These are phyloP conservation scores for Empidonax alnorum DNA, from an alignment of 2,113 vertebrate species.

Conservation along the genomic window DNA sequence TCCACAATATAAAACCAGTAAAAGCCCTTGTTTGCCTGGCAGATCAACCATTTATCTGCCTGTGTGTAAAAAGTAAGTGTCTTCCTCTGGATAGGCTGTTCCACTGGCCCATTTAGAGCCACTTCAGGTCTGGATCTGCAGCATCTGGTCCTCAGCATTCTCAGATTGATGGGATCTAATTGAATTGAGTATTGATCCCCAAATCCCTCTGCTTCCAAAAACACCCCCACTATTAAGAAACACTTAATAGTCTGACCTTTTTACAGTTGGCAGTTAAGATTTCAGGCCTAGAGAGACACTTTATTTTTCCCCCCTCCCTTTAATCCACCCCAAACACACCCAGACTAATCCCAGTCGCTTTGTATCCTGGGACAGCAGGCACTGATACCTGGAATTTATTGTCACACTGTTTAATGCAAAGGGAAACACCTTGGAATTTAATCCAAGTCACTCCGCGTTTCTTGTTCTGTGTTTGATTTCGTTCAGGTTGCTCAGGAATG, in stretches of 20 bases:
- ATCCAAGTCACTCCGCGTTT: background rate
- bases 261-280: background rate
- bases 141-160: background rate
- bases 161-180: background rate
- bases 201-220: background rate
- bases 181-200: background rate
- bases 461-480: background rate
- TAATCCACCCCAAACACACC: background rate
- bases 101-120: background rate
- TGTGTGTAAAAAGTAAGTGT: background rate
- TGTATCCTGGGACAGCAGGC: background rate
- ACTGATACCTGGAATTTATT: background rate
- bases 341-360: background rate
- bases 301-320: background rate
- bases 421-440: background rate
- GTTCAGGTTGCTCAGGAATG: background rate
- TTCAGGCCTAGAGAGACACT: background rate
- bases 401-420: background rate
- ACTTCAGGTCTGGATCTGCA: background rate
- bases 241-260: background rate
- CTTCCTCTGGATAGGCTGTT: background rate
- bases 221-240: background rate
- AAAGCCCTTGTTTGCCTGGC: background rate
- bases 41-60: background rate
- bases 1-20: background rate